Percentiles rank a stretch among this genome's conserved stretches.
Evolutionary conservation across 2,888 invertebrate genomes (phyloP).

Genomic region (Dolichomitus sp.): DNA sequence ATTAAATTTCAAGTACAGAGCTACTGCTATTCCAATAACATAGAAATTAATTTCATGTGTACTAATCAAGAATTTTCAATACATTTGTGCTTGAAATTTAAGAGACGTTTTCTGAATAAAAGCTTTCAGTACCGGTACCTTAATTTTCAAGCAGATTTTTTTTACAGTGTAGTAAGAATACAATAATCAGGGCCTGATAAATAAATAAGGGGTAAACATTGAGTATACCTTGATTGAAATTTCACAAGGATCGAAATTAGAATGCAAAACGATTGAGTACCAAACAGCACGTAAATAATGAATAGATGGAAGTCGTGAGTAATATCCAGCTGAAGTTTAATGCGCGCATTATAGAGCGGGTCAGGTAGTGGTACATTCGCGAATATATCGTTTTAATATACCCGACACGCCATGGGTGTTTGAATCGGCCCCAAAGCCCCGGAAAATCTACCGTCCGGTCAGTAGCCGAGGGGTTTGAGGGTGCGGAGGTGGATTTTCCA

Average conservation of each 20-base stretch:
- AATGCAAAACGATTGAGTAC: constrained; percentile 17
- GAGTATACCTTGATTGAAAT: constrained; percentile 11
- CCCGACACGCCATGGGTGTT: constrained; percentile 75
- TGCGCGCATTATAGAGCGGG: constrained; percentile 57
- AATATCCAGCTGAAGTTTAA: constrained; percentile 48
- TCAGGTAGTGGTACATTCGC: constrained; percentile 60
- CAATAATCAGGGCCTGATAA: too few species aligned
- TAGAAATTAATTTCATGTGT: too few species aligned
- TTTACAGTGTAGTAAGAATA: too few species aligned
- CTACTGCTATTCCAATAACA: too few species aligned
- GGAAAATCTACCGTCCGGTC: constrained; percentile 76
- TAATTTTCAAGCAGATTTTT: too few species aligned
- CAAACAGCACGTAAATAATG: constrained; percentile 49
- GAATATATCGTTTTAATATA: constrained; percentile 82
- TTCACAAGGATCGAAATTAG: constrained; percentile 16
- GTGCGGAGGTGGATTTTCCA: constrained; percentile 64
- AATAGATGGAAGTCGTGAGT: constrained; percentile 42
- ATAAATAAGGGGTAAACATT: not conserved
- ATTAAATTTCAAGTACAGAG: too few species aligned
- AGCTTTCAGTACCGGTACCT: too few species aligned
- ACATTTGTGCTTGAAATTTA: too few species aligned
- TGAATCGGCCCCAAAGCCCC: constrained; percentile 80
- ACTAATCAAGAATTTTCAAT: too few species aligned
- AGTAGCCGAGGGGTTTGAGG: constrained; percentile 50
- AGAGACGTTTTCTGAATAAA: too few species aligned